Evolutionary conservation across 2,113 vertebrate genomes (phyloP), one percentile per base, ranked within the genome.

Genomic region (human (Homo sapiens)): DNA sequence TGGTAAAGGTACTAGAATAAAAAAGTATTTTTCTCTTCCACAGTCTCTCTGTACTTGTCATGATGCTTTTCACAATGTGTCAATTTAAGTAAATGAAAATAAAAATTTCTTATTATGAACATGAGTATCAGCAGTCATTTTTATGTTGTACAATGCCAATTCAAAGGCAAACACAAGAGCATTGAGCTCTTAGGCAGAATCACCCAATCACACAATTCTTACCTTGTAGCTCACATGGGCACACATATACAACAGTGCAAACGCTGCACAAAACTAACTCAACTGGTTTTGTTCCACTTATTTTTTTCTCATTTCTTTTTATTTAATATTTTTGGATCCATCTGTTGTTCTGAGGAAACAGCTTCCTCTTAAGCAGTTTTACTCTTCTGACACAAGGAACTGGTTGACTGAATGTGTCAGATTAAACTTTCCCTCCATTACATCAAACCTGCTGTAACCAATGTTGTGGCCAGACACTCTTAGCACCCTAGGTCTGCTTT

Each of bases 291-390:
- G 35, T 38, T 40, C n/a, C n/a, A 25, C 80, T 59, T 38, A 27
- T 40, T 72, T 90, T 93, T 43, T 80, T 8, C 17, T 81, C 10
- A 43, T 57, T 84, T 87, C 40, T 95, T 88, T 85, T n/a, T 64
- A 64, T 30, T 64, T 30, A 30, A 30, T 40, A 43, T 79, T 87
- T 96, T 96, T 32, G 94, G 83, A 16, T 92, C 72, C 38, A 90
- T 87, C 88, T 95, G 83, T 93, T 94, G 75, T 73, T 97, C 61
- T 85, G 90, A 90, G 40, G 16, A 78, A 66, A 89, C 17, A 55
- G 23, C 88, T 97, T 89, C 43, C 50, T 84, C 57, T 70, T 82
- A 85, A 86, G 45, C 17, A 80, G 89, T 68, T 83, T 70, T 40
- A 78, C 68, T 55, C 52, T 98, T 86, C 72, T 86, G 84, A 76